Evolutionary conservation across 2,797 vertebrate species (phyloP).

Genomic region (Pseudochaenichthys georgianus): DNA sequence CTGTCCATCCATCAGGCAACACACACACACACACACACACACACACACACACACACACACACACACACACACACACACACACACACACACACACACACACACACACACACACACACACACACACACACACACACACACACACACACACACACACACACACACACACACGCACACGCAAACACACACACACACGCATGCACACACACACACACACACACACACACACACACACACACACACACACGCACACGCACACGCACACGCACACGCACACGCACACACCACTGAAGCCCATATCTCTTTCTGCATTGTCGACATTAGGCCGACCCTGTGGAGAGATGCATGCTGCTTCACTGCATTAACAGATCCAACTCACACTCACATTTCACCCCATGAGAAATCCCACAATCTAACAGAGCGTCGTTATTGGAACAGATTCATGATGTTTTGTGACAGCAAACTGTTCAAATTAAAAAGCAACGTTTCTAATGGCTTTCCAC

Average conservation of each 20-base stretch:
- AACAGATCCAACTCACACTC: slow-evolving; percentile 50
- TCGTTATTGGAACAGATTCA: slow-evolving; percentile 8
- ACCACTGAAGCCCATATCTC: slow-evolving; percentile 52
- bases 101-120: slow-evolving; percentile 35
- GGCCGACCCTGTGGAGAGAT: slow-evolving; percentile 66
- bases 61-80: slow-evolving; percentile 30
- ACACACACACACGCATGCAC: no score
- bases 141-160: no score
- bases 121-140: slow-evolving; percentile 30
- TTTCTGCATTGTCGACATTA: slow-evolving; percentile 50
- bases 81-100: slow-evolving; percentile 28
- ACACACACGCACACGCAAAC: no score
- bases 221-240: slow-evolving; percentile 22
- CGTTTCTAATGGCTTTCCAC: slow-evolving; percentile 33
- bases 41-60: slow-evolving; percentile 35
- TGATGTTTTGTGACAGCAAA: neutral
- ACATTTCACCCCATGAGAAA: slow-evolving; percentile 30
- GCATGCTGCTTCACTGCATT: slow-evolving; percentile 70
- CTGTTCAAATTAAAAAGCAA: no score
- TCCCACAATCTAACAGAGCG: slow-evolving; percentile 21
- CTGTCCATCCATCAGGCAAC: slow-evolving; percentile 80
- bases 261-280: slow-evolving; percentile 34
- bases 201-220: no score
- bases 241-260: slow-evolving; percentile 31
- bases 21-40: slow-evolving; percentile 25